A percentile compares a stretch with the other conserved stretches of the same genome.
These are phyloP conservation scores for Cenopis cana DNA, from an alignment of 2,888 invertebrate species.

Conservation along the genomic window DNA sequence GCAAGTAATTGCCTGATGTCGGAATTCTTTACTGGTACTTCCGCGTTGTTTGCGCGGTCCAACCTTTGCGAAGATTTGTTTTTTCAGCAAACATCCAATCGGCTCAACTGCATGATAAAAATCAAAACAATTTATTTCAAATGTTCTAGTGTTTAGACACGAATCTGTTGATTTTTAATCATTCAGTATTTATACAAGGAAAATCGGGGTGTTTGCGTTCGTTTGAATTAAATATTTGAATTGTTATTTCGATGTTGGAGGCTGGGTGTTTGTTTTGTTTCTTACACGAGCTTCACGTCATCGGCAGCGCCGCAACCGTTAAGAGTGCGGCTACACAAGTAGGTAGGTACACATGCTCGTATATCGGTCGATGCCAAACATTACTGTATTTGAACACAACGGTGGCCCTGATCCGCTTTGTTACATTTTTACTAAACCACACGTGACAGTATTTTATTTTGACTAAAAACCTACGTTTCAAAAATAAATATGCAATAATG, in stretches of 20 bases:
- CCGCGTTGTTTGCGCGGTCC: constrained; percentile 12
- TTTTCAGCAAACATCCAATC: constrained; percentile 34
- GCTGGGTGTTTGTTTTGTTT: background rate
- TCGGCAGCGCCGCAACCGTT: background rate
- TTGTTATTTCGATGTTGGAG: constrained; percentile 3
- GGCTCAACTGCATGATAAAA: constrained; percentile 32
- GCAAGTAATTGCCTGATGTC: constrained; percentile 2
- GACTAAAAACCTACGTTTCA: too few relatives aligned
- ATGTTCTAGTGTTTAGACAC: constrained; percentile 37
- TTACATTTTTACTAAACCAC: background rate
- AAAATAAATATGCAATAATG: background rate
- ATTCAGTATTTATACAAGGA: constrained; percentile 27
- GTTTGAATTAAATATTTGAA: constrained; percentile 23
- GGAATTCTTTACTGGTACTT: background rate
- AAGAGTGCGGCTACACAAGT: background rate
- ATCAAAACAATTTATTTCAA: constrained; percentile 44
- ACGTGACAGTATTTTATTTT: too few relatives aligned
- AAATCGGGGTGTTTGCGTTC: constrained; percentile 29
- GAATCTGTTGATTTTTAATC: constrained; percentile 42
- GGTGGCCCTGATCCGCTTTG: background rate
- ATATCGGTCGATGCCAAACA: background rate
- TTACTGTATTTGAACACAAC: background rate
- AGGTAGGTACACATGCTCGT: constrained; percentile 9
- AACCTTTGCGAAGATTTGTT: constrained; percentile 32
- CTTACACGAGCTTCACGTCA: background rate